Evolutionary conservation across 1,140 invertebrate species (phyloP).

Genomic region (Stegodyphus dumicola): DNA sequence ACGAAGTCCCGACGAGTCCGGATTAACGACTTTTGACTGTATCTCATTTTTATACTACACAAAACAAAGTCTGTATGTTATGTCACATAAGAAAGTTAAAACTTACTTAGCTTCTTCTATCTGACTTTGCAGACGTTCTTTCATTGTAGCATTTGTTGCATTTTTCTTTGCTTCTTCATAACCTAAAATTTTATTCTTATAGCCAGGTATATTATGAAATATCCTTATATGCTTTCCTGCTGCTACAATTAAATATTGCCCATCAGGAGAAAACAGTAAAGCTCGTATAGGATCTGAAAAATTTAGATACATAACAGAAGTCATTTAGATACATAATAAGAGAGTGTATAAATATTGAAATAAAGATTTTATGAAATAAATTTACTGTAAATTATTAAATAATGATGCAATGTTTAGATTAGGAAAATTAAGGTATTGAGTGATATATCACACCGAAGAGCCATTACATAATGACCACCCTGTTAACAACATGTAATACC

Average conservation of each 20-base stretch:
- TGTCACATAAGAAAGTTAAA: background rate
- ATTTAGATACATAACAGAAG: too few relatives aligned
- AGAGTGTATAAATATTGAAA: background rate
- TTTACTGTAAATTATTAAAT: background rate
- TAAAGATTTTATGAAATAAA: background rate
- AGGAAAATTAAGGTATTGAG: background rate
- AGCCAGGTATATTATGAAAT: slow-evolving; percentile 84
- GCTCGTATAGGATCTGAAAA: slow-evolving; percentile 76
- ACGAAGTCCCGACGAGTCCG: too few relatives aligned
- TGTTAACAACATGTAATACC: too few relatives aligned
- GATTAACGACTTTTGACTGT: too few relatives aligned
- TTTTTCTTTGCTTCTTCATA: slow-evolving; percentile 76
- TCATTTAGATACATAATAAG: slow-evolving; percentile 40
- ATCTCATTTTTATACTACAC: too few relatives aligned
- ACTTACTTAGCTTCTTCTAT: slow-evolving; percentile 75
- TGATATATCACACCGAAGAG: too few relatives aligned
- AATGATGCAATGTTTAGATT: background rate
- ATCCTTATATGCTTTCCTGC: slow-evolving; percentile 83
- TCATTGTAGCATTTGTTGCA: slow-evolving; percentile 74
- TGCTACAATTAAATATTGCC: slow-evolving; percentile 79
- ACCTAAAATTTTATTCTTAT: slow-evolving; percentile 76
- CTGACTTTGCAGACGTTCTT: slow-evolving; percentile 79
- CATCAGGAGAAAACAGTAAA: slow-evolving; percentile 79
- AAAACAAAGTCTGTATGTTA: too few relatives aligned
- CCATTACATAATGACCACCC: too few relatives aligned